Conservation (phyloP, 2,888 invertebrate species). For the Volucella bombylans region DNA sequence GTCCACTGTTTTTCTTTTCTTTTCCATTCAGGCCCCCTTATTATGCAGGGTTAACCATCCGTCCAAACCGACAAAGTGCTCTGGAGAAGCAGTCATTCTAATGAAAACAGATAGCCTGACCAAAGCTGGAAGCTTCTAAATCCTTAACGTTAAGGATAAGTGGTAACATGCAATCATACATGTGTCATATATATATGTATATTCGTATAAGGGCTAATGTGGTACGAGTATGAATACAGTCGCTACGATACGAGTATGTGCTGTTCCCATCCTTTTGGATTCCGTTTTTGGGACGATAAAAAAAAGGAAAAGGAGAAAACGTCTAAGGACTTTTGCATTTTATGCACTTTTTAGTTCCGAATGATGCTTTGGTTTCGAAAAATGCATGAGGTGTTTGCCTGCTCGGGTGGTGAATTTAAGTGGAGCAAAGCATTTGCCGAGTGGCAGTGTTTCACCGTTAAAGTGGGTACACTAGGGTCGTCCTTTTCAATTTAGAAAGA, state of each 20-base stretch:
- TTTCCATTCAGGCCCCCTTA: slow-evolving; percentile 33
- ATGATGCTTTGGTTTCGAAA: slow-evolving; percentile 46
- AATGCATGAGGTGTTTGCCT: slow-evolving; percentile 58
- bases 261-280: slow-evolving; percentile 31
- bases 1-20: slow-evolving; percentile 40
- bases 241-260: no score
- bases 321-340: slow-evolving; percentile 49
- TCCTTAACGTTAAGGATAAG: slow-evolving; percentile 67
- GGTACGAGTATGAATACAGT: neutral
- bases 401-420: slow-evolving; percentile 10
- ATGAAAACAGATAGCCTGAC: slow-evolving; percentile 68
- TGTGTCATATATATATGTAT: slow-evolving; percentile 35
- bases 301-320: neutral
- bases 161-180: slow-evolving; percentile 67
- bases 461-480: slow-evolving; percentile 53
- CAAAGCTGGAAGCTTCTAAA: slow-evolving; percentile 60
- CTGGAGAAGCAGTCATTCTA: slow-evolving; percentile 60
- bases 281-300: slow-evolving; percentile 13
- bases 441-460: slow-evolving; percentile 32
- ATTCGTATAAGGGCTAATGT: slow-evolving; percentile 4
- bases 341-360: slow-evolving; percentile 57
- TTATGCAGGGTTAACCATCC: slow-evolving; percentile 71
- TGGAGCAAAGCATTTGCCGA: slow-evolving; percentile 14
- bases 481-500: slow-evolving; percentile 70
- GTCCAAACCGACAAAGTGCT: slow-evolving; percentile 68